Percentiles rank a stretch among this genome's conserved stretches.
Conservation (phyloP, 2,113 vertebrate species). For the Ctenodactylus gundi region DNA sequence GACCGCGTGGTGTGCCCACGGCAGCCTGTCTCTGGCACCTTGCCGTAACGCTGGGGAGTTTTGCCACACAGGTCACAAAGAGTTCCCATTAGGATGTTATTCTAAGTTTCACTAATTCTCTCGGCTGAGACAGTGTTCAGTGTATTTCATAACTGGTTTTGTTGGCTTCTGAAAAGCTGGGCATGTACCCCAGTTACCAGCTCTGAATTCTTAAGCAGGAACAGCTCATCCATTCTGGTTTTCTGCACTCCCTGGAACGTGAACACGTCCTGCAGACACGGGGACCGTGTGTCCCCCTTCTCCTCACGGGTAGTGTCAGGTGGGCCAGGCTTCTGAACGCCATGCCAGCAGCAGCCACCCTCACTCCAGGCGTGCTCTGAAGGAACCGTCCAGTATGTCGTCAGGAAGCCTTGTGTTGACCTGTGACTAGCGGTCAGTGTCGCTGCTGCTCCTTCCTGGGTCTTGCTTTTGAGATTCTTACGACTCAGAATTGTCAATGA, state of each 20-base stretch:
- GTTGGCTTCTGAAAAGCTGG: constrained; percentile 56
- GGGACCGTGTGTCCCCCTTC: background rate
- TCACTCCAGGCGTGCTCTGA: constrained; percentile 29
- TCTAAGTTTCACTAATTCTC: constrained; percentile 73
- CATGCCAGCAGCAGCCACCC: background rate
- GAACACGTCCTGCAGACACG: constrained; percentile 38
- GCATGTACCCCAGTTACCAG: background rate
- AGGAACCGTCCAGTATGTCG: background rate
- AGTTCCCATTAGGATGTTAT: constrained; percentile 61
- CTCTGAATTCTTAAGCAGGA: constrained; percentile 50
- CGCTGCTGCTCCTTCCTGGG: background rate
- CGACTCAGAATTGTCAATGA: background rate
- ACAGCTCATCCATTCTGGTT: constrained; percentile 6
- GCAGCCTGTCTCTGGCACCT: too few species aligned
- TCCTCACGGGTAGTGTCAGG: background rate
- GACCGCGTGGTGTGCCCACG: too few species aligned
- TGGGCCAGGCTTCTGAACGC: background rate
- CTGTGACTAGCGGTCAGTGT: background rate
- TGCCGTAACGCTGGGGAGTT: too few species aligned
- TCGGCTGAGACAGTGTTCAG: constrained; percentile 49
- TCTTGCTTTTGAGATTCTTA: background rate
- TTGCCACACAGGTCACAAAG: constrained; percentile 46
- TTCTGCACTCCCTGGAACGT: background rate
- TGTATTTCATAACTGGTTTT: constrained; percentile 60
- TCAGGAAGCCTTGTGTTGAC: background rate